Evolutionary conservation across 2,113 vertebrate species (phyloP), one percentile per base, ranked within the genome.

Genomic region (Phoxinus phoxinus): DNA sequence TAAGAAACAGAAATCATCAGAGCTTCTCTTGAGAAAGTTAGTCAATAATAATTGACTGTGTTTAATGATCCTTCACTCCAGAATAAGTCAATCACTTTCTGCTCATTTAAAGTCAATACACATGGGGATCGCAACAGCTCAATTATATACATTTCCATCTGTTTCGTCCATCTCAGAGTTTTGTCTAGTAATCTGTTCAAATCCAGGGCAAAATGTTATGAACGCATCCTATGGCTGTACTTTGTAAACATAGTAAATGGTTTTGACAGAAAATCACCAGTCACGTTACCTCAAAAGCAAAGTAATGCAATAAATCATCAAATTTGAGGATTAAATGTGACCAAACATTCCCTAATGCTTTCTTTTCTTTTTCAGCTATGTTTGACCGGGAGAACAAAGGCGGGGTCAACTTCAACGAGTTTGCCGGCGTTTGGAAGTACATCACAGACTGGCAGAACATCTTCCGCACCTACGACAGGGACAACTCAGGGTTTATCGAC

Each of bases 391-490:
- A 99, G 87, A 98, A 97, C 91, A 99, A 99, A 95, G 96, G 98
- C 0, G 98, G 98, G 0, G 97, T 99, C 89, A 99, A 97, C 94
- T 99, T 99, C 94, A 97, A 94, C 11, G 98, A 99, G 94, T 99
- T 99, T 74, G 96, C 96, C 0, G 98, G 98, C 3, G 98, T 99
- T 63, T 99, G 98, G 98, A 99, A 99, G 88, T 99, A 99, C 89
- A 96, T 99, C 93, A 96, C 97, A 0, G 98, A 99, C 89, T 99
- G 98, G 98, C 98, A 99, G 94, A 97, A 97, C 89, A 98, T 99
- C 91, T 99, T 99, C 94, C 95, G 97, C 89, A 97, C 96, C 3
- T 99, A 98, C 71, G 98, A 99, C 93, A 91, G 97, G 86, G 98
- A 99, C 94, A 98, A 98, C 92, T 99, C 98, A 0, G 98, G 98